Percentiles rank a stretch among this genome's conserved stretches.
Evolutionary conservation across 2,797 vertebrate genomes (phyloP).

Genomic region (Crenichthys baileyi): DNA sequence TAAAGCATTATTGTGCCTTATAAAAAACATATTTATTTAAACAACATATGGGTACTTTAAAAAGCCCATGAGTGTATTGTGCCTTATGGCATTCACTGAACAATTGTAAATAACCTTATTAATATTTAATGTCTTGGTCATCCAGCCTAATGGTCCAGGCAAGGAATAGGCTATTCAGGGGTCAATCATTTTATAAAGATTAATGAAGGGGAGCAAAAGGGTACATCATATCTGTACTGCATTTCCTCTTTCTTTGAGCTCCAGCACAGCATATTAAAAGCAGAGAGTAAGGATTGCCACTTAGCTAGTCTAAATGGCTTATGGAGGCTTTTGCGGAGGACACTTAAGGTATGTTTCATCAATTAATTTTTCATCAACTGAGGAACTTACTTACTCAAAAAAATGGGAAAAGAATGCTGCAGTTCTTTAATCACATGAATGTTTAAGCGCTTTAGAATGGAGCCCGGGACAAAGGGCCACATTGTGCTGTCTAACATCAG

Average conservation of each 20-base stretch:
- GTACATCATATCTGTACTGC: constrained; percentile 76
- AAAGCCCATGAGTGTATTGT: constrained; percentile 41
- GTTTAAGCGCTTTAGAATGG: constrained; percentile 30
- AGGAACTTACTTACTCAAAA: constrained; percentile 62
- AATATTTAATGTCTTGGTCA: constrained; percentile 82
- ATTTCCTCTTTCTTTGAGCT: constrained; percentile 69
- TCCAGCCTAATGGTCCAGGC: constrained; percentile 78
- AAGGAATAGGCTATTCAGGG: constrained; percentile 81
- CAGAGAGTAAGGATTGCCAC: constrained; percentile 75
- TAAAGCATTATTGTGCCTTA: constrained; percentile 73
- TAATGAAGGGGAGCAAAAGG: constrained; percentile 80
- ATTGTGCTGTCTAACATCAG: constrained; percentile 17
- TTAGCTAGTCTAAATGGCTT: constrained; percentile 81
- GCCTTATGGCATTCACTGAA: constrained; percentile 78
- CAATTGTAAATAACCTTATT: constrained; percentile 80
- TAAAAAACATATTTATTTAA: constrained; percentile 79
- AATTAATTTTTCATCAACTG: constrained; percentile 76
- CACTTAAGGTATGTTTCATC: constrained; percentile 68
- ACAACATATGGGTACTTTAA: constrained; percentile 53
- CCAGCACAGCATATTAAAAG: constrained; percentile 75
- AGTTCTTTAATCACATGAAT: constrained; percentile 10
- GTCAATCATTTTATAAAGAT: constrained; percentile 86
- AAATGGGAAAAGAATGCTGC: constrained; percentile 54
- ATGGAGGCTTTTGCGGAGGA: constrained; percentile 77
- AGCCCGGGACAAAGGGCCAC: not conserved